Percentiles rank a stretch among this genome's conserved stretches.
Conservation (phyloP, 2,113 vertebrate species). For the Cochlearius cochlearius region DNA sequence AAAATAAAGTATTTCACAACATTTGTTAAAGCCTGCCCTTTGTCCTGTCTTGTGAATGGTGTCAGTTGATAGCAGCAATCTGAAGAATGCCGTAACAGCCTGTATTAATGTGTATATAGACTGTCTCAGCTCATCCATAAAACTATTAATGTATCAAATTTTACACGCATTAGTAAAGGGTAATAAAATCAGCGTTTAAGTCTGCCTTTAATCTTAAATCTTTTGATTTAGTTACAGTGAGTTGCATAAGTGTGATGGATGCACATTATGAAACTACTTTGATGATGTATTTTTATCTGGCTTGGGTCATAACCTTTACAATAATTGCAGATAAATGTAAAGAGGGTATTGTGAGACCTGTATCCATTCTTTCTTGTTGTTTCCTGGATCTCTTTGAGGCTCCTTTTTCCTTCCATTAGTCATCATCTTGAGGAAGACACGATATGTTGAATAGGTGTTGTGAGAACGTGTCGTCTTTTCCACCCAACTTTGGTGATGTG, state of each 20-base stretch:
- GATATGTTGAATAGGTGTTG: background rate
- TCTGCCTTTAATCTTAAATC: background rate
- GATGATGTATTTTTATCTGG: background rate
- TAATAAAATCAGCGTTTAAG: background rate
- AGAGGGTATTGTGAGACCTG: background rate
- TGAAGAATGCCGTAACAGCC: background rate
- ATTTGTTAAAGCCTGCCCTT: background rate
- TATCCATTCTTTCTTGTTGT: background rate
- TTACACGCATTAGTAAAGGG: background rate
- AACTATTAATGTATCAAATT: background rate
- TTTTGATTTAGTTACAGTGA: background rate
- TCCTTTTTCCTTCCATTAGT: background rate
- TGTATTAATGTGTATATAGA: background rate
- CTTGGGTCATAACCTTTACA: background rate
- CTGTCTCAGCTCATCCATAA: background rate
- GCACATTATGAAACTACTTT: background rate
- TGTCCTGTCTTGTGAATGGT: background rate
- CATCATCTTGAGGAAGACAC: background rate
- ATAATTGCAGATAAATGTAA: background rate
- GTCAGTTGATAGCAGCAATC: background rate
- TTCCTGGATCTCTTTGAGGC: background rate
- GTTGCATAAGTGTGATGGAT: background rate
- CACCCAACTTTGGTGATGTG: background rate
- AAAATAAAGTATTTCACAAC: constrained; percentile 57
- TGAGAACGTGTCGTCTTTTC: background rate